Conservation (phyloP, 2,888 invertebrate genomes). For the Acheta domesticus region DNA sequence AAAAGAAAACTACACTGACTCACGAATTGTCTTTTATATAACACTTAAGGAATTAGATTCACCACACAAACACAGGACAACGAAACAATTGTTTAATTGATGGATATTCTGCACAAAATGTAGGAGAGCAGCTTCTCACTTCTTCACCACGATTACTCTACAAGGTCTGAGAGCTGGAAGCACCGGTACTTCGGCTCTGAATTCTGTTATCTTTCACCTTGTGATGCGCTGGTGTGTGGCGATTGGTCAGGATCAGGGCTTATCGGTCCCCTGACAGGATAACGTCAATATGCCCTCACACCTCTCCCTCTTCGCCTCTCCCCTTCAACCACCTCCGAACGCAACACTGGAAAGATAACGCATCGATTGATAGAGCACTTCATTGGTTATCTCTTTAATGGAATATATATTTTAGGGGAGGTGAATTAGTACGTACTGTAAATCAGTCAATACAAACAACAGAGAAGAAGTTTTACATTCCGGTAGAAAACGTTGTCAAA, state of each 20-base stretch:
- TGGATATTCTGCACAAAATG: too few relatives aligned
- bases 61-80: too few relatives aligned
- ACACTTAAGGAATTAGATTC: too few relatives aligned
- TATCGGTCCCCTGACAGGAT: not conserved
- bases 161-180: not conserved
- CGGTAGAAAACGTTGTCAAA: too few relatives aligned
- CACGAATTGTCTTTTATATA: too few relatives aligned
- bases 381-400: not conserved
- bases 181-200: not conserved
- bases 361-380: not conserved
- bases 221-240: conserved; percentile 9
- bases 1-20: too few relatives aligned
- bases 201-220: conserved; percentile 10
- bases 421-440: not conserved
- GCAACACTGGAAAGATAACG: not conserved
- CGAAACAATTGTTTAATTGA: too few relatives aligned
- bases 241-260: conserved; percentile 5
- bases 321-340: not conserved
- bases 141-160: not conserved
- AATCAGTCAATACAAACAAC: too few relatives aligned
- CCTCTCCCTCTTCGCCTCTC: not conserved
- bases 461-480: too few relatives aligned
- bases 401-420: not conserved
- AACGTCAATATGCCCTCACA: conserved; percentile 3
- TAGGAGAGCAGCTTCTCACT: too few relatives aligned